These are phyloP conservation scores for Lycia hirtaria DNA, from an alignment of 2,888 invertebrate species.

Conservation along the genomic window DNA sequence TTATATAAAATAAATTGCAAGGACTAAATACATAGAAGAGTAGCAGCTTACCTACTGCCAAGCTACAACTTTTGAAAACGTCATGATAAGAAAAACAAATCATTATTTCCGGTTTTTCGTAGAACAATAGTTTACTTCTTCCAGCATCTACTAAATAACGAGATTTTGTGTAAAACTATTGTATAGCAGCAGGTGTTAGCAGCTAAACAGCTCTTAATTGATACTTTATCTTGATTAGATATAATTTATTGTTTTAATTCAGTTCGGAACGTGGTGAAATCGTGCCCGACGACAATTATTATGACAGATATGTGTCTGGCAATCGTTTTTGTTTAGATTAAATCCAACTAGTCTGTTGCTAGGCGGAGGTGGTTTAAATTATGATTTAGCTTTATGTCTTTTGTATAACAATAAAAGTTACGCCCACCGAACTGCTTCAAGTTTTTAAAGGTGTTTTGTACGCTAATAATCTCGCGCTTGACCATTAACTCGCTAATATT, in stretches of 20 bases:
- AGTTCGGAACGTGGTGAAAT: slow-evolving; percentile 27
- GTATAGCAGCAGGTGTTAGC: slow-evolving; percentile 49
- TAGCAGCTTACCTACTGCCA: too few relatives aligned
- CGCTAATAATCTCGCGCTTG: too few relatives aligned
- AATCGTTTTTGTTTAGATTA: slow-evolving; percentile 2
- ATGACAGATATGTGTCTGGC: slow-evolving; percentile 35
- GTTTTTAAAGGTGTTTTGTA: too few relatives aligned
- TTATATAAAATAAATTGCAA: too few relatives aligned
- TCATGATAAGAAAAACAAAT: too few relatives aligned
- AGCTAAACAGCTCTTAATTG: slow-evolving; percentile 46
- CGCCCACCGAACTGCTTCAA: slow-evolving; percentile 8
- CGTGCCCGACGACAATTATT: slow-evolving; percentile 32
- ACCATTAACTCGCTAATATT: too few relatives aligned
- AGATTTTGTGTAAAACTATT: slow-evolving; percentile 10
- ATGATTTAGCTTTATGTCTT: slow-evolving; percentile 13
- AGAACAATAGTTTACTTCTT: too few relatives aligned
- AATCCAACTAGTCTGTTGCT: slow-evolving; percentile 8
- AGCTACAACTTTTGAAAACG: too few relatives aligned
- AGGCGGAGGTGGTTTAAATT: slow-evolving; percentile 14
- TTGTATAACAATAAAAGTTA: slow-evolving; percentile 12
- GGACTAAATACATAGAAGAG: too few relatives aligned
- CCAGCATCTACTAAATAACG: not conserved
- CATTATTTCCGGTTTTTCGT: not conserved
- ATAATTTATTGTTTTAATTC: slow-evolving; percentile 31
- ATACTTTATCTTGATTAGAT: slow-evolving; percentile 39